Base-by-base conservation (phyloP, 1,140 invertebrate species). In the Drosophila insularis region DNA sequence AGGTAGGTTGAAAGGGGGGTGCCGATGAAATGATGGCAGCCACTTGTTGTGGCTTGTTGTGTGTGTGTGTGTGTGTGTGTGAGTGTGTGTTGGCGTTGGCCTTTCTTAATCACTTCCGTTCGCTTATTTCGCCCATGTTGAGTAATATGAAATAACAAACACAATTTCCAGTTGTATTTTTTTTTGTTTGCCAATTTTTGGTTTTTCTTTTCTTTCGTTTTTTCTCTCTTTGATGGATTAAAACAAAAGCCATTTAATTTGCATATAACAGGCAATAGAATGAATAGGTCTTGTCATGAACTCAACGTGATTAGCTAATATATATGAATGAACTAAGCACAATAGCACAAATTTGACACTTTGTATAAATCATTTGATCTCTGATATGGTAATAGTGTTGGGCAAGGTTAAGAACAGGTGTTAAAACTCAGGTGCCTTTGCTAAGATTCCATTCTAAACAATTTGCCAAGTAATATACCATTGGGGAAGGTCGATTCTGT, bases 101-200 rank as follows among this genome's bases (percentile, higher is more conserved):
- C 68, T 79, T 81, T 77, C 80, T 68, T 89, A 87, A 87, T 89
- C 68, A 87, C 82, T 87, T 87, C 82, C 82, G 82, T 82, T 89
- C 71, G 63, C 65, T 37, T 50, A 50, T 50, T 58, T 62, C 37
- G 60, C 46, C 71, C 17, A 50, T 68, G 76, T 87, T 87, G 64
- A 74, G 80, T 87, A 87, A 87, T 81, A 74, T 71, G 78, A 68
- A 63, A 32, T 43, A 50, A 37, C 10, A 37, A 59, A 59, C 43
- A 50, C 17, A 50, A n/a, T 50, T 50, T 50, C 43, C 43, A 50
- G 17, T 19, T 69, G 46, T 69, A 21, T 43, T 31, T 40, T 63
- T 71, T 27, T 58, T 66, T 32, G 14, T 10, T 66, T 60, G 78
- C 78, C 61, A 74, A 74, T 60, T 79, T 79, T 76, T 58, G 10